Conservation (phyloP, 2,888 invertebrate species). For the Drosophila picticornis region DNA sequence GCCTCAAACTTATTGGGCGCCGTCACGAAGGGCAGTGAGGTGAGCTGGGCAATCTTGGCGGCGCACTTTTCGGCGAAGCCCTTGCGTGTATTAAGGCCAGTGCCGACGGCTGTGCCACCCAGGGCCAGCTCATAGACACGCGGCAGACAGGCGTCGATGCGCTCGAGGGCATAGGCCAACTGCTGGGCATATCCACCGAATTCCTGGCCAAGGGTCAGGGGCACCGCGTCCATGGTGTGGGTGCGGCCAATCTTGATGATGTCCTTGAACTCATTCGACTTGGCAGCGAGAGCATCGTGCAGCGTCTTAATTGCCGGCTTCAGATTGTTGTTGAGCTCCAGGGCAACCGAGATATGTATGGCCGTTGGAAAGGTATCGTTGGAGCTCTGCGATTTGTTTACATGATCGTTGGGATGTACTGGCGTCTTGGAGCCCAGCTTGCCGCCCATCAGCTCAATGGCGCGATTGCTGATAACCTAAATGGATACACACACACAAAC, state of each 20-base stretch:
- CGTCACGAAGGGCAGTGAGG: constrained; percentile 95
- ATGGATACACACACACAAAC: too few relatives aligned
- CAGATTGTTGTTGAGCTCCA: constrained; percentile 93
- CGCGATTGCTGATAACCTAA: constrained; percentile 94
- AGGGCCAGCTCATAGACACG: constrained; percentile 96
- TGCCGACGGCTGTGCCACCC: constrained; percentile 99
- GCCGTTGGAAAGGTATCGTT: constrained; percentile 99
- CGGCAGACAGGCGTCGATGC: constrained; percentile 93
- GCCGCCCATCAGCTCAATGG: constrained; percentile 95
- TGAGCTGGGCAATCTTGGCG: constrained; percentile 91
- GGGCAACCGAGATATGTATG: constrained; percentile 98
- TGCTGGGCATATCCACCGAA: constrained; percentile 97
- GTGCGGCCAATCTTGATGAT: constrained; percentile 98
- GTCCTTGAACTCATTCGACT: constrained; percentile 93
- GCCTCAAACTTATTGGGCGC: constrained; percentile 99
- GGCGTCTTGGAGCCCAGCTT: constrained; percentile 96
- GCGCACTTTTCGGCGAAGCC: constrained; percentile 98
- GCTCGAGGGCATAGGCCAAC: constrained; percentile 92
- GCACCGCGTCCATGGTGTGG: constrained; percentile 96
- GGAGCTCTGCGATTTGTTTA: constrained; percentile 99
- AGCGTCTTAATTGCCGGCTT: constrained; percentile 92
- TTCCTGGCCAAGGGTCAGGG: constrained; percentile 98
- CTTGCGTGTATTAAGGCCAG: constrained; percentile 96
- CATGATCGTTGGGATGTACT: constrained; percentile 99
- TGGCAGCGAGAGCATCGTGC: constrained; percentile 90